Percentiles rank a stretch among this genome's conserved stretches.
phyloP scores from a whole-genome alignment of 2,113 vertebrate species.

The Psilopsiagon aymara region DNA sequence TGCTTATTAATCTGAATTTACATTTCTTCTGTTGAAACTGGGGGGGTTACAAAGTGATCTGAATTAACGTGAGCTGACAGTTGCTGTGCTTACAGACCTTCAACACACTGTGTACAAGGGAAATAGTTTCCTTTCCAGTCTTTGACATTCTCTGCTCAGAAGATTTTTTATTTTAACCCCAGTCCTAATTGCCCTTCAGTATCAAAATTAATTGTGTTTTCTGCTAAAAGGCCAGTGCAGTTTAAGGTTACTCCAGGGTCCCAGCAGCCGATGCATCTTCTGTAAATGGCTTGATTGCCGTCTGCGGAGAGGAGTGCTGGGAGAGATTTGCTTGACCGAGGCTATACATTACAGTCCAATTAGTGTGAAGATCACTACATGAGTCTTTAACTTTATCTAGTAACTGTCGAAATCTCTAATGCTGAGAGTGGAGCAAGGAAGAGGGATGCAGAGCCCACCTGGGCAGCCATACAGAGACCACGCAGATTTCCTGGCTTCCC shows the following conservation, averaged over 20 bases:
- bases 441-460: conserved; percentile 63
- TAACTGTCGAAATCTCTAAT: conserved; percentile 78
- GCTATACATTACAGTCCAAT: conserved; percentile 87
- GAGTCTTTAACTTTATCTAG: conserved; percentile 83
- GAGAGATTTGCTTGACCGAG: conserved; percentile 82
- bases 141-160: conserved; percentile 72
- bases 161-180: conserved; percentile 81
- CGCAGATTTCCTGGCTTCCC: not conserved
- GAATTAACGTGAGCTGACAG: conserved; percentile 39
- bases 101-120: not conserved
- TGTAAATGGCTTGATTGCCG: conserved; percentile 82
- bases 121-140: conserved; percentile 65
- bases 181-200: conserved; percentile 84
- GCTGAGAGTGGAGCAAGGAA: conserved; percentile 57
- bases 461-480: not conserved
- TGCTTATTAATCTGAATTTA: conserved; percentile 52
- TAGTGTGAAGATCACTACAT: conserved; percentile 81
- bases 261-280: conserved; percentile 82
- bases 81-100: conserved; percentile 26
- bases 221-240: conserved; percentile 82
- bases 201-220: conserved; percentile 87
- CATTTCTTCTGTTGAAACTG: not conserved
- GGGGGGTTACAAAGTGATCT: conserved; percentile 20
- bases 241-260: conserved; percentile 82
- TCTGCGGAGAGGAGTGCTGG: conserved; percentile 78